Base-by-base conservation (phyloP, 2,888 invertebrate genomes). In the Drosophila emarginata region DNA sequence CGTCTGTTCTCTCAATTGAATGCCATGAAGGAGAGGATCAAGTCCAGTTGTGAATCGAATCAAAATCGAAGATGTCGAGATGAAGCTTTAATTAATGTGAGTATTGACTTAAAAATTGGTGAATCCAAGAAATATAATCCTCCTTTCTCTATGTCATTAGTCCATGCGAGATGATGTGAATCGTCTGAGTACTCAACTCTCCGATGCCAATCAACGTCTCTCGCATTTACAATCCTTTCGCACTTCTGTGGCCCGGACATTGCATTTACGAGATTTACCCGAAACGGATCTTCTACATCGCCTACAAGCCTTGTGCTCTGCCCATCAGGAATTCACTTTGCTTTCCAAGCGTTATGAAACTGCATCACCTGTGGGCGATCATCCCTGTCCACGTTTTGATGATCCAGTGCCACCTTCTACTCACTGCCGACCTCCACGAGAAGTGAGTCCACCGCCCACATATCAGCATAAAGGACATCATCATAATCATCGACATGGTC, bases 291-390 rank as follows among this genome's bases (percentile, higher is more conserved):
- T 96, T 86, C 93, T 96, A 66, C 94, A 95, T 37, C 94, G 96
- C 0, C 93, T 97, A 26, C 96, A 97, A 91, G 96, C 96, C 90
- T 92, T 97, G 78, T 96, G 96, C 59, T 95, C 96, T 78, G 97
- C 97, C 0, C 96, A 97, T 91, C 95, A 96, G 84, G 97, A 97
- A 92, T 97, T 97, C 90, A 96, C 97, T 0, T 91, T 96, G 81
- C 94, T 97, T 4, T 97, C 97, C 3, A 93, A 96, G 5, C 94
- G 96, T 80, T 95, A 94, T 86, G 95, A 95, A 72, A 88, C 91
- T 3, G 90, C 90, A 2, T 91, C 92, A 0, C 92, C 92, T 0
- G 87, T 91, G 1, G 91, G 89, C 0, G 91, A 92, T 64, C 91
- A 91, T 82, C 87, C 90, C 0, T 92, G 92, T 68, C 89, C 91